Evolutionary conservation across 2,888 invertebrate genomes (phyloP), one percentile per base, ranked within the genome.

Genomic region (Laothoe populi): DNA sequence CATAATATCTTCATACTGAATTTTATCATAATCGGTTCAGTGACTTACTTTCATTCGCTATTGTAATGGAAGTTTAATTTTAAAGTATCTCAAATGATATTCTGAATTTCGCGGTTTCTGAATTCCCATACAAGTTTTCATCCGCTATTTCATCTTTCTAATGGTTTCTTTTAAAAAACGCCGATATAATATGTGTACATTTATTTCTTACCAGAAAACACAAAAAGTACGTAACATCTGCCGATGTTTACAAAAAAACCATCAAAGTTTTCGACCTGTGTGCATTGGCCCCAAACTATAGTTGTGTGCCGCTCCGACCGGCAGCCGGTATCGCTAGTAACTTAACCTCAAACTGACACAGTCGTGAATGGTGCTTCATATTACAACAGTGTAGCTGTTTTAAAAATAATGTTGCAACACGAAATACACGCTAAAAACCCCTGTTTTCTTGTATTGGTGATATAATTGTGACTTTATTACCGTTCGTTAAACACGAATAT

Each of bases 281-380:
- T 86, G 81, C 66, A 74, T 73, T 78, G 66, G 73, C 70, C 69
- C 72, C 72, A 81, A 71, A 75, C 70, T 79, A 83, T 79, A 86
- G 82, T 82, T 80, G 84, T 82, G 83, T 84, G 82, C 83, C 84
- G 84, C 82, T 83, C 77, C 82, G 79, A 79, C 83, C 85, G 84
- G 85, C 88, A 82, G 85, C 87, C 88, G 88, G 90, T 84, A 86
- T 82, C 84, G 89, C 85, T 87, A 86, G 90, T 90, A 88, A 90
- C 87, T 89, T 92, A 92, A 92, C 92, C 92, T 92, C 89, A 92
- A 92, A 92, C 86, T 84, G 88, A 88, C 88, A 88, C 90, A 87
- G 90, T 86, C 89, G 90, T 87, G 88, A 90, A 84, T 84, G 86
- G 82, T 86, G 89, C 86, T 84, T 87, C 86, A 82, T 83, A 84